phyloP scores from a whole-genome alignment of 2,888 invertebrate genomes.

The Cryptus viduatorius region DNA sequence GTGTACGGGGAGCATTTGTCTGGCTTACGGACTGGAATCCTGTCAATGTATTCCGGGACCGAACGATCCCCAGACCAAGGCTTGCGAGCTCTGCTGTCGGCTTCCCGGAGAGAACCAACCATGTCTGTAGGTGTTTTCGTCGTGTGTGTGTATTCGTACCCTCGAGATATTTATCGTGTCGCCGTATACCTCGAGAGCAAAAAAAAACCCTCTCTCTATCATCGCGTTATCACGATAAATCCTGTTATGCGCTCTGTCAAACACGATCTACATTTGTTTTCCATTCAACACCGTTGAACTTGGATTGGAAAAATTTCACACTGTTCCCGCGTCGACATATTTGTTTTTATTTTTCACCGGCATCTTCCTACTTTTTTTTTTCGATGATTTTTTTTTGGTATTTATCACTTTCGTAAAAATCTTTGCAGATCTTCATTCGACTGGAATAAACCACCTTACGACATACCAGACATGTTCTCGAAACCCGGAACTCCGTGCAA shows the following conservation, averaged over 20 bases:
- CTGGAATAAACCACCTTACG: constrained; percentile 94
- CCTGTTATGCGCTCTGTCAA: constrained; percentile 30
- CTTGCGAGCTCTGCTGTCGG: constrained; percentile 97
- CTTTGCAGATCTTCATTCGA: constrained; percentile 90
- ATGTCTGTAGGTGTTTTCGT: constrained; percentile 87
- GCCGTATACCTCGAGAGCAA: neutral
- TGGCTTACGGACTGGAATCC: constrained; percentile 97
- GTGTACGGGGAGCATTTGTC: constrained; percentile 99
- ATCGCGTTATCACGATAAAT: constrained; percentile 53
- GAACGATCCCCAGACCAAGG: constrained; percentile 93
- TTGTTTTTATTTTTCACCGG: neutral
- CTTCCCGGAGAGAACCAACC: constrained; percentile 92
- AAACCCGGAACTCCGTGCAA: constrained; percentile 97
- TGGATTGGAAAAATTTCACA: neutral
- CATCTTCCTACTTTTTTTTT: too few species aligned
- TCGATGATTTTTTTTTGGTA: neutral
- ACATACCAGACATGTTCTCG: constrained; percentile 95
- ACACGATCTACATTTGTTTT: constrained; percentile 28
- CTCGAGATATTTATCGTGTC: constrained; percentile 42
- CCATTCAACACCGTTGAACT: neutral
- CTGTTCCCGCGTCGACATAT: neutral
- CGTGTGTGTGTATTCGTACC: neutral
- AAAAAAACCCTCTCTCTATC: constrained; percentile 39
- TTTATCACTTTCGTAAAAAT: neutral
- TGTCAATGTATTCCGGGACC: constrained; percentile 95